Evolutionary conservation across 2,888 invertebrate species (phyloP).

Genomic region (Plemyria rubiginata): DNA sequence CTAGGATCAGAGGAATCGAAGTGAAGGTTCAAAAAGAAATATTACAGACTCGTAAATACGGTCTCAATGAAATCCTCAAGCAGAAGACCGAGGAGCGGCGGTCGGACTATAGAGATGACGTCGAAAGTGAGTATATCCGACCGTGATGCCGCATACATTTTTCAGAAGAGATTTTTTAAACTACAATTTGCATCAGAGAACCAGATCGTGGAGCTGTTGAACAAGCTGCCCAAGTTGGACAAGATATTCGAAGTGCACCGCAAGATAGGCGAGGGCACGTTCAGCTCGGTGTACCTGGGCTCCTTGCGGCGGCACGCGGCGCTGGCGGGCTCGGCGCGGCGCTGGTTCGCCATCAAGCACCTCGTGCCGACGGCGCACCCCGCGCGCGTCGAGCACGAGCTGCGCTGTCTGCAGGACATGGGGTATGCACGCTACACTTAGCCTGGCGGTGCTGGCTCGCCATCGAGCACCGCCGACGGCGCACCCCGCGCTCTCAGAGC

Average conservation of each 20-base stretch:
- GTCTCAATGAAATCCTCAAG: conserved; percentile 57
- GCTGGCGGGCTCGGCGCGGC: conserved; percentile 71
- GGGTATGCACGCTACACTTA: conserved; percentile 85
- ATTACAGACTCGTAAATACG: conserved; percentile 59
- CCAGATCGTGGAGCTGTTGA: conserved; percentile 73
- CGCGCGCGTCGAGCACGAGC: conserved; percentile 91
- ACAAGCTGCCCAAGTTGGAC: conserved; percentile 85
- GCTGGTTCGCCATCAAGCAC: conserved; percentile 93
- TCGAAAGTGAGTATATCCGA: conserved; percentile 60
- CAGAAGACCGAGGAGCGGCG: conserved; percentile 61
- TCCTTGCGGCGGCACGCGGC: conserved; percentile 82
- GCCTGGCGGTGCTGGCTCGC: conserved; percentile 87
- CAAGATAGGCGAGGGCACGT: conserved; percentile 93
- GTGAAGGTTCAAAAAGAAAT: conserved; percentile 66
- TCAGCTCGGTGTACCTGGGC: conserved; percentile 94
- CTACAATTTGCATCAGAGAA: conserved; percentile 55
- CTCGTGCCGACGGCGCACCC: conserved; percentile 95
- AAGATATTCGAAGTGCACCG: conserved; percentile 87
- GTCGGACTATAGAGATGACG: conserved; percentile 62
- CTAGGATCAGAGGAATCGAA: conserved; percentile 75
- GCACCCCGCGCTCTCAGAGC: conserved; percentile 91
- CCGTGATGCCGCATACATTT: no score
- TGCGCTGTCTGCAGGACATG: conserved; percentile 91
- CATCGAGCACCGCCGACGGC: conserved; percentile 94
- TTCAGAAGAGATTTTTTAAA: neutral